phyloP scores from a whole-genome alignment of 2,888 invertebrate genomes.

The Plebejus melissa region DNA sequence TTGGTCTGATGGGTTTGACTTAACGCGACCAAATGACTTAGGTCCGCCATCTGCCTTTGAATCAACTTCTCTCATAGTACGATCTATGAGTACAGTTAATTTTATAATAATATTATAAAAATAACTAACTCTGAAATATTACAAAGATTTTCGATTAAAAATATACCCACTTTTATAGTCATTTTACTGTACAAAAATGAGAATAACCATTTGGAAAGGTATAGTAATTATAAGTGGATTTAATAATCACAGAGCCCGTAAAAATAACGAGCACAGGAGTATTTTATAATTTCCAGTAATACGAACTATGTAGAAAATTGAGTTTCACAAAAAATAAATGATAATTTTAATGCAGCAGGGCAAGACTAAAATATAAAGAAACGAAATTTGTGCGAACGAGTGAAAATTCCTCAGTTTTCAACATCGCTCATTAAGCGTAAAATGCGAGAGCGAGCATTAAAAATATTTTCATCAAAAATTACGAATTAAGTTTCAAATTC shows the following conservation, averaged over 20 bases:
- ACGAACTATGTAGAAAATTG: background rate
- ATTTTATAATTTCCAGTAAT: background rate
- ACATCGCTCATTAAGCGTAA: conserved; percentile 12
- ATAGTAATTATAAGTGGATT: background rate
- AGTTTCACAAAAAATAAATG: background rate
- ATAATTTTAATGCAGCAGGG: background rate
- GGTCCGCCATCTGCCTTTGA: too few relatives aligned
- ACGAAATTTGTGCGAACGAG: conserved; percentile 11
- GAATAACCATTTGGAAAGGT: too few relatives aligned
- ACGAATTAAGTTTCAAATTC: conserved; percentile 27
- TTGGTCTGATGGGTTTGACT: too few relatives aligned
- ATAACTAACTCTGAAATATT: too few relatives aligned
- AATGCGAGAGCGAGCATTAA: conserved; percentile 5
- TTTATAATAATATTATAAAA: too few relatives aligned
- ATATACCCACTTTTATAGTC: too few relatives aligned
- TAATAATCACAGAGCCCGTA: background rate
- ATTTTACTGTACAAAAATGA: too few relatives aligned
- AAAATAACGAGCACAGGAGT: background rate
- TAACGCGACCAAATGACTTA: too few relatives aligned
- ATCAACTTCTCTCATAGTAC: too few relatives aligned
- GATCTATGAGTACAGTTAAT: too few relatives aligned
- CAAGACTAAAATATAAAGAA: background rate
- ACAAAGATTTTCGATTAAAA: background rate
- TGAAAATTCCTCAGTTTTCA: conserved; percentile 9
- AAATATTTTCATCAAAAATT: conserved; percentile 26